Conservation (phyloP, 2,888 invertebrate genomes). For the Sialis lutaria region DNA sequence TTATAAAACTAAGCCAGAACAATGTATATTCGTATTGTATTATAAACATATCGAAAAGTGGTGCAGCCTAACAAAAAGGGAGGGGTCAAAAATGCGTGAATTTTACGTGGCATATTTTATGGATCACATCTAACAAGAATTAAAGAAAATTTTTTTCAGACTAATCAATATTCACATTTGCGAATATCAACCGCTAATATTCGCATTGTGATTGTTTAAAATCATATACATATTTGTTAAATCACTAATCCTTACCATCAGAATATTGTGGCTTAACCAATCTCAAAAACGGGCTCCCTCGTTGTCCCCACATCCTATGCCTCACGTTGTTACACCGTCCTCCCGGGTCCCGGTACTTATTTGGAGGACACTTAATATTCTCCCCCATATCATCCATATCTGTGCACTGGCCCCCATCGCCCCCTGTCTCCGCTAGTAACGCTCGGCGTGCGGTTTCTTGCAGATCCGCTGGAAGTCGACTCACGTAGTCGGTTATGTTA, state of each 20-base stretch:
- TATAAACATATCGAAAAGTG: too few relatives aligned
- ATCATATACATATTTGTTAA: conserved; percentile 1
- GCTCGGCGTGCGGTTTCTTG: conserved; percentile 19
- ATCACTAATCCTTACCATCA: conserved; percentile 38
- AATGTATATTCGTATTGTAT: too few relatives aligned
- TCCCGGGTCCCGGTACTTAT: conserved; percentile 63
- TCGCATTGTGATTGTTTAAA: conserved; percentile 6
- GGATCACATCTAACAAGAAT: too few relatives aligned
- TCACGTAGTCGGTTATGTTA: conserved; percentile 21
- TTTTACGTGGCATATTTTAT: too few relatives aligned
- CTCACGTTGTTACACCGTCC: conserved; percentile 82
- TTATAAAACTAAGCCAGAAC: too few relatives aligned
- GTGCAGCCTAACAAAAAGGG: too few relatives aligned
- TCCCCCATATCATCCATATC: conserved; percentile 25
- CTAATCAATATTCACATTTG: too few relatives aligned
- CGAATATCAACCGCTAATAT: too few relatives aligned
- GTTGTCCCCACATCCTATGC: conserved; percentile 66
- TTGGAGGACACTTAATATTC: conserved; percentile 54
- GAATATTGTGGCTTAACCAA: conserved; percentile 54
- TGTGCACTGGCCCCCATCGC: conserved; percentile 14
- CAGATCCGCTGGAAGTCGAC: conserved; percentile 20
- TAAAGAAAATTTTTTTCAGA: too few relatives aligned
- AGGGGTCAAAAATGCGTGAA: too few relatives aligned
- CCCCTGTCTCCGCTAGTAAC: conserved; percentile 16
- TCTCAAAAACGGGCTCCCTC: conserved; percentile 61